Conservation (phyloP, 2,113 vertebrate genomes). For the Drymodes brunneopygia region DNA sequence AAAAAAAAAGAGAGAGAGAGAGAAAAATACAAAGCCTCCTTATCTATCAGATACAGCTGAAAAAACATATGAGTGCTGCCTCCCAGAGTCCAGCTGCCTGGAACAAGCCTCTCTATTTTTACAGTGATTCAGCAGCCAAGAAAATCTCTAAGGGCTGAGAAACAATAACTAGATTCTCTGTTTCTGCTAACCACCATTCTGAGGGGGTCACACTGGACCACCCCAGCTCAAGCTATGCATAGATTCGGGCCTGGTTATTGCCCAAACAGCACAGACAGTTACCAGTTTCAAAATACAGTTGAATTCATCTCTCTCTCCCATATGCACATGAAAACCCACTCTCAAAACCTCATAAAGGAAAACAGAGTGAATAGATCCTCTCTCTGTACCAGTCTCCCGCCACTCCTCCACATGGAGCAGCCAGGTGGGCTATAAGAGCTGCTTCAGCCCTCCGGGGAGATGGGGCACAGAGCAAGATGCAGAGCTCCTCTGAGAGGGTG, state of each 20-base stretch:
- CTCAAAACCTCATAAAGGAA: background rate
- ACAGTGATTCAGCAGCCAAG: background rate
- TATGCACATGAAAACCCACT: background rate
- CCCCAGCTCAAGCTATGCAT: background rate
- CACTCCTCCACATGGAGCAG: background rate
- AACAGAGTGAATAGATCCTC: background rate
- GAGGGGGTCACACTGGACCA: accelerated
- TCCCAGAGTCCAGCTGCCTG: slow-evolving; percentile 48
- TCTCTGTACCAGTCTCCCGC: background rate
- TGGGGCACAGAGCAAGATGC: accelerated
- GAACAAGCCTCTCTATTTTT: background rate
- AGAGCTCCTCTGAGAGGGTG: background rate
- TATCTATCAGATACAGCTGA: background rate
- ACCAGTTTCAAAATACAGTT: background rate
- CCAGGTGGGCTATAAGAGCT: background rate
- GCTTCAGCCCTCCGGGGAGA: background rate
- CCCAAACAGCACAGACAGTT: background rate
- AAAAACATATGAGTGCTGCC: slow-evolving; percentile 56
- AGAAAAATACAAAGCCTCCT: background rate
- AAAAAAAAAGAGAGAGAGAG: accelerated
- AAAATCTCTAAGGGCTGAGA: background rate
- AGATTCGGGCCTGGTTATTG: background rate
- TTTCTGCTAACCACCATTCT: background rate
- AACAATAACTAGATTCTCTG: background rate
- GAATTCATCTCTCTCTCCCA: background rate